Base-by-base conservation (phyloP, 2,888 invertebrate species). In the Microctonus hyperodae region DNA sequence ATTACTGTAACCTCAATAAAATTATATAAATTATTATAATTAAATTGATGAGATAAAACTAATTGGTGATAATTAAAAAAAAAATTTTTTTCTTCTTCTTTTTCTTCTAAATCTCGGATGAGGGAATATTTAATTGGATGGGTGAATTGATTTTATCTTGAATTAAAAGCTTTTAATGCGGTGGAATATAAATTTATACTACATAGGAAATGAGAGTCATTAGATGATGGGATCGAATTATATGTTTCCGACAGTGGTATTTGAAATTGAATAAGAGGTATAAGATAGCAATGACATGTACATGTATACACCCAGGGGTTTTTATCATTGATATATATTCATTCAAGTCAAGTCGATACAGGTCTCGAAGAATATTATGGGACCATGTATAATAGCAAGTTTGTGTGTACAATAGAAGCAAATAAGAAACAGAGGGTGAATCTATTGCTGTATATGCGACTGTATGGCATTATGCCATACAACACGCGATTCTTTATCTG, bases 251-350 rank as follows among this genome's bases (percentile, higher is more conserved):
- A 2, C 16, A 6, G 16, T 44, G 6, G 53, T 56, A 58, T 70
- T 37, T 64, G 64, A n/a, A 48, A 69, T 64, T 56, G 25, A 55
- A 50, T 64, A 60, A 48, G 35, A 44, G 65, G 67, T 55, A 64
- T 51, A 64, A 71, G 68, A 67, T 63, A 67, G 44, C 16, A 64
- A 57, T 33, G 23, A 50, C 16, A 28, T 13, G 4, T 25, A 28
- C n/a, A 16, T 25, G 13, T 51, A 77, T 78, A 78, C 4, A 28
- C 28, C 5, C 4, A 28, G 7, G 7, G 28, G 73, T 74, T 78
- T 81, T 81, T 81, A 81, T 81, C 81, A 81, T 78, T 80, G 81
- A 81, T 81, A 78, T n/a, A n/a, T 80, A 81, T 75, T 74, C 73
- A 71, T 67, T 65, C 67, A 69, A 59, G 71, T 69, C 73, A 71